Base-by-base conservation (phyloP, 2,113 vertebrate species). In the Stigmatopora argus region DNA sequence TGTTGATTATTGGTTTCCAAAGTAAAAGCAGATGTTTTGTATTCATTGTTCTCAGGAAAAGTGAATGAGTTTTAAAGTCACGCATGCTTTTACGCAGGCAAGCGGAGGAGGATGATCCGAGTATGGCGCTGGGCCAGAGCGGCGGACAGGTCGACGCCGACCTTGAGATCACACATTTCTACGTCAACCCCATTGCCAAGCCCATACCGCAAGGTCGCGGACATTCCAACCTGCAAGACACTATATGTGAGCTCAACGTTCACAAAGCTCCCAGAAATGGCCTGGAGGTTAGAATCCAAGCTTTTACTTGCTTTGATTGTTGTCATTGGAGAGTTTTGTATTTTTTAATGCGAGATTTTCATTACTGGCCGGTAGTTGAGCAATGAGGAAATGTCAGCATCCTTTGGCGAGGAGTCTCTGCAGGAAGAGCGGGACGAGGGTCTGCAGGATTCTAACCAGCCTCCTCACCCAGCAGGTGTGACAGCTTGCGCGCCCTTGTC, bases 111-210 rank as follows among this genome's bases (percentile, higher is more conserved):
- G 93, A 92, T 64, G 69, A 91, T 4, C 79, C 82, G 3, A 86
- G 80, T 19, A 90, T 92, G 5, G 84, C 79, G 2, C 80, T 87
- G 3, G 84, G 77, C 11, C 82, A 91, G 0, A 85, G 89, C 15
- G 83, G 88, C 4, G 38, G 5, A 34, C 89, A 80, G 0, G 58
- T 71, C 0, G 90, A 92, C 0, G 91, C 94, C 0, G 87, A 93
- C 3, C 91, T 90, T 0, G 92, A 95, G 59, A 91, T 95, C 66
- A 92, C 92, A 0, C 84, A 89, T 38, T 95, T 94, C 71, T 97
- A 96, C 71, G 92, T 93, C 0, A 96, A 95, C 21, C 93, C 93
- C 56, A 92, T 96, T 11, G 90, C 94, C 57, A 97, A 94, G 87
- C 94, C 93, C 2, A 85, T 96, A 66, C 92, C 94, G 0, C 95